Evolutionary conservation across 1,140 invertebrate species (phyloP), one percentile per base, ranked within the genome.

Genomic region (Drosophila mojavensis): DNA sequence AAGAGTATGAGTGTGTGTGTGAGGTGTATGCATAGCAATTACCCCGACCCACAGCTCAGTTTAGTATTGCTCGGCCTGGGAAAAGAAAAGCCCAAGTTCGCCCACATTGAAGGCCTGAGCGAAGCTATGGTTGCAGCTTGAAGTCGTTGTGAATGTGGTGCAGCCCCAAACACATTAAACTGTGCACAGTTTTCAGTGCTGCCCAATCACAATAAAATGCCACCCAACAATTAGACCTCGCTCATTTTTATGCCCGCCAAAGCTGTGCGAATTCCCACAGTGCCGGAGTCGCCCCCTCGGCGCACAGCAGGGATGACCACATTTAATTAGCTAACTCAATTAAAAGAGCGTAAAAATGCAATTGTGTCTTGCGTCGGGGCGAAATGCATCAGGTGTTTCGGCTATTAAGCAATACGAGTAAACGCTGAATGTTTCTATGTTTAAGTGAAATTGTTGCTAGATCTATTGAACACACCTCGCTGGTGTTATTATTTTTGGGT

Each of bases 261-360:
- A 89, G 84, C 83, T 88, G 83, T 78, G 73, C 43, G 9, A 75
- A 71, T 88, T 86, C 83, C 84, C 83, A 86, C 84, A 83, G 76
- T 65, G 68, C 63, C n/a, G 13, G 63, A 7, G 3, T 15, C 3
- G 67, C 63, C 54, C 43, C 65, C 58, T 62, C 13, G 13, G 47
- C 30, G 45, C 64, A n/a, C 63, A 13, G 50, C 70, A 68, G 64
- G 64, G 64, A 33, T 59, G 64, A 30, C 41, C 83, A 39, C 36
- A 74, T 88, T 89, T 88, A 88, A 88, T 88, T 88, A 89, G 79
- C 73, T 80, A 89, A 88, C 83, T 88, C 76, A 88, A 88, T 88
- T 88, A 89, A 89, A 88, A 88, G 84, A 88, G 68, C 80, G 80
- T 88, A 77, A 88, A 86, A 88, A 63, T 72, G 69, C 78, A 79